Evolutionary conservation across 2,797 vertebrate genomes (phyloP).

Genomic region (Malurus leucopterus): DNA sequence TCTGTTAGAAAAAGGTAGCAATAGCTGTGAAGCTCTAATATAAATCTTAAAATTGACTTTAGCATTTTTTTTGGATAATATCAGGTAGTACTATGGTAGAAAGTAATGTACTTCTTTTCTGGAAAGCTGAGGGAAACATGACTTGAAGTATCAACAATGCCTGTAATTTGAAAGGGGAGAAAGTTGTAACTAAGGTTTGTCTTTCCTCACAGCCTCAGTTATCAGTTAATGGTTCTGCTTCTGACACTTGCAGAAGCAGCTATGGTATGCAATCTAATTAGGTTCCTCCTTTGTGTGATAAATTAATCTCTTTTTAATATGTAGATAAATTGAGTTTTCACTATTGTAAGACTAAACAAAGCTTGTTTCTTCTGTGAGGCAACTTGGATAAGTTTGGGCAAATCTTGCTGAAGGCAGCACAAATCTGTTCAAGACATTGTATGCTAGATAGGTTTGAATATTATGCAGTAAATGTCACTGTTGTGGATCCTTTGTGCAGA

Average conservation of each 20-base stretch:
- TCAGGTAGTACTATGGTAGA: background rate
- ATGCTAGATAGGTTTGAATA: background rate
- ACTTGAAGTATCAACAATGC: background rate
- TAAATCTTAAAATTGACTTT: background rate
- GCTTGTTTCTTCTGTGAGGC: background rate
- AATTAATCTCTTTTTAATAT: background rate
- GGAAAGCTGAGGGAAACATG: background rate
- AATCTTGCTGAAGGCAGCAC: background rate
- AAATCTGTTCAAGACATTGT: background rate
- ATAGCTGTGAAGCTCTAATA: background rate
- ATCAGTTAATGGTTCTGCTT: background rate
- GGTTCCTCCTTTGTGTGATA: background rate
- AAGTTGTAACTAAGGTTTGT: background rate
- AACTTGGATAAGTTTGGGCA: background rate
- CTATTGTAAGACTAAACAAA: background rate
- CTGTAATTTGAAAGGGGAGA: background rate
- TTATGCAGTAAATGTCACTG: background rate
- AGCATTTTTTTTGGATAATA: background rate
- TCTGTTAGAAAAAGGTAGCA: background rate
- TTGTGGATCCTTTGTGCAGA: conserved; percentile 34
- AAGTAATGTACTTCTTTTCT: background rate
- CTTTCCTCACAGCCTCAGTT: background rate
- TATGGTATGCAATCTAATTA: background rate
- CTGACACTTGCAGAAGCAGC: background rate
- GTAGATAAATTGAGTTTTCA: background rate